Evolutionary conservation across 2,888 invertebrate genomes (phyloP).

Genomic region (Brenthis ino): DNA sequence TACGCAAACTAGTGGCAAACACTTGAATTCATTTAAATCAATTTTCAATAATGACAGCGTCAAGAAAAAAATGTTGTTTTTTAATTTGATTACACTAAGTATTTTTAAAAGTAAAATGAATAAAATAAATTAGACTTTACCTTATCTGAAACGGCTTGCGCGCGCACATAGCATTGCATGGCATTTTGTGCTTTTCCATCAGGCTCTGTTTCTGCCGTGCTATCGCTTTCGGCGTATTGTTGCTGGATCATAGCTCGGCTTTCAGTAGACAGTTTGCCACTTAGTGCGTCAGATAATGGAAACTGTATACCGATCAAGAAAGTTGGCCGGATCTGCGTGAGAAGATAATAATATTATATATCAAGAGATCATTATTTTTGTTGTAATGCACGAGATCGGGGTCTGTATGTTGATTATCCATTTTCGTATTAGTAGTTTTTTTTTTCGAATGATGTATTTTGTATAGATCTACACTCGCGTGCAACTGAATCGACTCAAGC

Average conservation of each 20-base stretch:
- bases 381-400: background rate
- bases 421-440: no score
- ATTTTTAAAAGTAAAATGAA: no score
- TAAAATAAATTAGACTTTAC: conserved; percentile 47
- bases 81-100: no score
- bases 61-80: no score
- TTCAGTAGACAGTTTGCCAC: conserved; percentile 57
- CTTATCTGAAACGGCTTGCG: conserved; percentile 84
- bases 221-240: conserved; percentile 50
- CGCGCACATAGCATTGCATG: conserved; percentile 78
- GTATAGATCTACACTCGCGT: no score
- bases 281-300: conserved; percentile 62
- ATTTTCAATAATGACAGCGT: no score
- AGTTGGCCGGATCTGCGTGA: conserved; percentile 74
- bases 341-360: background rate
- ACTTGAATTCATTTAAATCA: no score
- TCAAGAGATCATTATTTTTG: no score
- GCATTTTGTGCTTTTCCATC: conserved; percentile 62
- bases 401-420: no score
- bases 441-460: no score
- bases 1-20: no score
- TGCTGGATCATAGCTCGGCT: conserved; percentile 52
- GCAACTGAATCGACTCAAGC: no score
- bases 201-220: conserved; percentile 57
- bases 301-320: conserved; percentile 77